phyloP scores from a whole-genome alignment of 64 coral and sea anemone species.

The Pocillopora damicornis region DNA sequence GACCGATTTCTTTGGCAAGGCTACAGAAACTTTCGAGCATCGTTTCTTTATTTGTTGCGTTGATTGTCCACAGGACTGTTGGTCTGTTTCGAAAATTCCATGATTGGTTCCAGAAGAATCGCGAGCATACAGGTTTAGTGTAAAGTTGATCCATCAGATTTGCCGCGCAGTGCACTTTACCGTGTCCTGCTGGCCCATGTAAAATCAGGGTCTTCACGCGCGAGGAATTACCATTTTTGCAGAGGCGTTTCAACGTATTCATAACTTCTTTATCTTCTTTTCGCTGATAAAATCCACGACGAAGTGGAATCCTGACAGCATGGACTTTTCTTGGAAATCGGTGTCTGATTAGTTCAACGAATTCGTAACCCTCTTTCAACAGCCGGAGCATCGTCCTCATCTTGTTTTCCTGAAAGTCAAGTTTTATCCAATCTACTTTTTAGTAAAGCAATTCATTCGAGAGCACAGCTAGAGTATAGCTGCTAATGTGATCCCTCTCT shows the following conservation, averaged over 20 bases:
- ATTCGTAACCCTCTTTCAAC: neutral
- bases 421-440: no score
- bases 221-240: neutral
- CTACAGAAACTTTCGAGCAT: constrained; percentile 4
- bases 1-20: constrained; percentile 8
- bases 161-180: constrained; percentile 1
- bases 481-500: no score
- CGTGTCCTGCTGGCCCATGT: constrained; percentile 1
- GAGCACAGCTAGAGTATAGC: no score
- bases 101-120: neutral
- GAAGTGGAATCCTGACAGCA: neutral
- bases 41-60: neutral
- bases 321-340: neutral
- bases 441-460: no score
- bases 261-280: neutral
- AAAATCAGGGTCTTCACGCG: neutral
- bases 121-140: neutral
- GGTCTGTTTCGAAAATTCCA: neutral
- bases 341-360: neutral
- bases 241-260: neutral
- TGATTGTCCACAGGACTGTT: neutral
- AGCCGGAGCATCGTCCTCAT: neutral
- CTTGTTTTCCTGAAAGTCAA: no score
- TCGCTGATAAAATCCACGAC: neutral
- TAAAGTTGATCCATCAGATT: constrained; percentile 1